Evolutionary conservation across 2,113 vertebrate species (phyloP), one percentile per base, ranked within the genome.

Genomic region (Columbina picui): DNA sequence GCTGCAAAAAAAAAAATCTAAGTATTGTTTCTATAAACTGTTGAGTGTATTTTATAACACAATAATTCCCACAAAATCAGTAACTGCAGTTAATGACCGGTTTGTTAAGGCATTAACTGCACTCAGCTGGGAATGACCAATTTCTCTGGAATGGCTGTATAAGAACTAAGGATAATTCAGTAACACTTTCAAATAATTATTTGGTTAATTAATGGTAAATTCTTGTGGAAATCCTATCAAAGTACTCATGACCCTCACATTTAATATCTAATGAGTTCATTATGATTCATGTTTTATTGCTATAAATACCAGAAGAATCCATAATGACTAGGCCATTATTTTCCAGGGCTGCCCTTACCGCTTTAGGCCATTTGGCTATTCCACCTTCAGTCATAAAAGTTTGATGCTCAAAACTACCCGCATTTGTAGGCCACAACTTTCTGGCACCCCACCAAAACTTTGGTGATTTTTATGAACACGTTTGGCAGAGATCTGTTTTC

Each of bases 11-110:
- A 96, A 43, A 90, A 87, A 59, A 53, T 41, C 59, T 65, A 41
- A 91, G 94, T 97, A 68, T 97, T 96, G 95, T 98, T 98, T 97
- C 96, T 98, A 97, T 97, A 98, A 97, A 96, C 95, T 95, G 93
- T 95, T 97, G 95, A 98, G 92, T 97, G 85, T 97, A 97, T 97
- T 98, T 98, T 98, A 97, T 98, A 97, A 97, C 96, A 97, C 93
- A 98, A 69, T 98, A 98, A 97, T 98, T 98, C 97, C 97, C 93
- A 98, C 97, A 98, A 98, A 98, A 97, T 97, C 97, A 98, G 96
- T 98, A 97, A 96, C 91, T 97, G 91, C 88, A 97, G 94, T 97
- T 98, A 98, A 98, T 98, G 97, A 97, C 96, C 80, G 96, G 96
- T 98, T 98, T 97, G 97, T 97, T 98, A 98, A 97, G 91, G 96